Base-by-base conservation (phyloP, 2,888 invertebrate genomes). In the Mylabris sibirica region DNA sequence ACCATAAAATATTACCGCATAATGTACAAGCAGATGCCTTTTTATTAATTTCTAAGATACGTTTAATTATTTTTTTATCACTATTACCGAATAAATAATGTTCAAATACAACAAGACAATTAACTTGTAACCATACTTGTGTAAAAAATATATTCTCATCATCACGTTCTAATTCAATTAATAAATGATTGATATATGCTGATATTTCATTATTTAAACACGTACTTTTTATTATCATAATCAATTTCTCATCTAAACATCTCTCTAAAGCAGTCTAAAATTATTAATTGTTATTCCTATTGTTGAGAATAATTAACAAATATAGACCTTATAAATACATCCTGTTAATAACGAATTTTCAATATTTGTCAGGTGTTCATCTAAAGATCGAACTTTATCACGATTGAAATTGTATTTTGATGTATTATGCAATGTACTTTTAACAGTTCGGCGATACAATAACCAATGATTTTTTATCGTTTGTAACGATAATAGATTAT, bases 21-120 rank as follows among this genome's bases (percentile, higher is more conserved):
- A 98, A 85, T 60, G 92, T 91, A 68, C 96, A 90, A 38, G 92
- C 93, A 74, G 93, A 92, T 59, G 93, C 89, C 88, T 93, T 95
- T 80, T 89, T 90, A 83, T 95, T 92, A 4, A 92, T 83, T 76
- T 97, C 96, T 76, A 91, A 86, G 34, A 96, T 82, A 64, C 88
- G 86, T 83, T 91, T 92, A 64, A 94, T 89, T 59, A 91, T 83
- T 83, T 93, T 95, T 79, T 91, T 93, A 82, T 96, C 95, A 76
- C 89, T 87, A 76, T 88, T 88, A 60, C 95, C 92, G 85, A 95
- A 96, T 64, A 94, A 85, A 80, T 91, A 89, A 70, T 89, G 88
- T 69, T 89, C 88, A 24, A 94, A 85, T 1, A 92, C 91, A 82
- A 90, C 88, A 12, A 93, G 86, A 3, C 89, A 87, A 83, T 93